phyloP scores from a whole-genome alignment of 2,113 vertebrate genomes.

The Prunella fulvescens region DNA sequence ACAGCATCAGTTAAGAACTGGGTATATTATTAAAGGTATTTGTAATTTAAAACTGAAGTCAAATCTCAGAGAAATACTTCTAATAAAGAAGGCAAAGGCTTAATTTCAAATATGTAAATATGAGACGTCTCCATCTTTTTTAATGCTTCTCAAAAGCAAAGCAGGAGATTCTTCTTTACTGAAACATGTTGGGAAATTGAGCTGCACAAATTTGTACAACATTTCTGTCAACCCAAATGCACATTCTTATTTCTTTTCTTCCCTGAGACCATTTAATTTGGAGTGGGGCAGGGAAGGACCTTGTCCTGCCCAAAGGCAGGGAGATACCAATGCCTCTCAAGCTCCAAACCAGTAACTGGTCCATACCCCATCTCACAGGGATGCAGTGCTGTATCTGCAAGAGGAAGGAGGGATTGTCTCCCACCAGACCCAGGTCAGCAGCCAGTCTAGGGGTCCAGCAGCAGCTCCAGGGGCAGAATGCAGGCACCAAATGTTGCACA shows the following conservation, averaged over 20 bases:
- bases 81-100: neutral
- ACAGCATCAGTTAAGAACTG: neutral
- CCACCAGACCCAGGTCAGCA: neutral
- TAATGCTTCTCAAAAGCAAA: conserved; percentile 9
- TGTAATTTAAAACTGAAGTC: neutral
- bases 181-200: neutral
- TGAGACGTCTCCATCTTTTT: neutral
- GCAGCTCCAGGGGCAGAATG: accelerated
- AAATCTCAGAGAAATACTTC: neutral
- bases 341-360: neutral
- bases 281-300: neutral
- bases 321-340: neutral
- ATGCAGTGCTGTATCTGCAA: accelerated
- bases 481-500: neutral
- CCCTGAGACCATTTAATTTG: neutral
- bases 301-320: neutral
- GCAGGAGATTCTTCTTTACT: neutral
- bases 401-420: neutral
- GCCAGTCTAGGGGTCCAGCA: neutral
- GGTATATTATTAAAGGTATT: neutral
- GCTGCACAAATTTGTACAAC: neutral
- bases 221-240: neutral
- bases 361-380: accelerated
- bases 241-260: neutral
- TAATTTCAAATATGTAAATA: neutral